Base-by-base conservation (phyloP, 2,888 invertebrate species). In the Mythimna loreyi region DNA sequence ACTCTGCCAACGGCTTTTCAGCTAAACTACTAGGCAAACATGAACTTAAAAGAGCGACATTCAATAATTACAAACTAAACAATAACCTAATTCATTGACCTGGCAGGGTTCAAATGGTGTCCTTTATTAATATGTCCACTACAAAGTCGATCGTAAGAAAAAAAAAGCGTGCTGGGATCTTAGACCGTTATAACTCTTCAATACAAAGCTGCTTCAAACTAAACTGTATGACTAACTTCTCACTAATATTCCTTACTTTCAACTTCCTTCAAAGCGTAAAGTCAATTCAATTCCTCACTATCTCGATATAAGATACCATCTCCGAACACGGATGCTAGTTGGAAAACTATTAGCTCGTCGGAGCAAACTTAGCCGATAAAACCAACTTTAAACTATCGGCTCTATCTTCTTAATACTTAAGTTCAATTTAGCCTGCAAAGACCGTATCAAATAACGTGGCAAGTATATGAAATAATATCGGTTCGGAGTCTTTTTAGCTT, bases 81-180 rank as follows among this genome's bases (percentile, higher is more conserved):
- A 74, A 76, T 76, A 82, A 78, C 75, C 78, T 72, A 67, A 73
- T 82, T 82, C 61, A 58, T 76, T 72, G 76, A 82, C 83, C 83
- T 66, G 69, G 19, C 58, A 19, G 56, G 23, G 72, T 70, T 77
- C 72, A 66, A 69, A 79, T 57, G 21, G n/a, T 67, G 71, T 73
- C 68, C 68, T 75, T 71, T 75, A 75, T 28, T 28, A 28, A 4
- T 28, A 28, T 2, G 28, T 4, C 28, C 28, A 4, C 28, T 28
- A 59, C 62, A 30, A 49, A 64, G 65, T 45, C 60, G 61, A 77
- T 72, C n/a, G n/a, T n/a, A n/a, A n/a, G n/a, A n/a, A n/a, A n/a
- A n/a, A n/a, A n/a, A n/a, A n/a, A n/a, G n/a, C n/a, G n/a, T n/a
- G n/a, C n/a, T n/a, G n/a, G n/a, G n/a, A n/a, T n/a, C n/a, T n/a